A percentile compares a stretch with the other conserved stretches of the same genome.
phyloP scores from a whole-genome alignment of 2,888 invertebrate genomes.

The Ernsta delagoae region DNA sequence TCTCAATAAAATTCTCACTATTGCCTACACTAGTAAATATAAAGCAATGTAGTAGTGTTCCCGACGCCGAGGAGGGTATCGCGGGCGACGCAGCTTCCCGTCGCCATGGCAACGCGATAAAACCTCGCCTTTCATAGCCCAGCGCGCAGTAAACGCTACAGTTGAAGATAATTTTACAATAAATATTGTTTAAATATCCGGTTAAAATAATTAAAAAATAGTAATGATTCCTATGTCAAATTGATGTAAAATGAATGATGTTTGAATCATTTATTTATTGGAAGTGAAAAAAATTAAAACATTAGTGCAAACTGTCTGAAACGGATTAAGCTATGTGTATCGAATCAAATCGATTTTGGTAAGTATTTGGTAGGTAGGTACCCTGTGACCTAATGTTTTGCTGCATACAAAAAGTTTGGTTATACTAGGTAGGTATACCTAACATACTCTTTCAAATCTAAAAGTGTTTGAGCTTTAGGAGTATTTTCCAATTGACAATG shows the following conservation, averaged over 20 bases:
- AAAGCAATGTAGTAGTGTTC: constrained; percentile 72
- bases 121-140: constrained; percentile 83
- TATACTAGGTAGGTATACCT: too few relatives aligned
- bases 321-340: too few relatives aligned
- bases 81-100: constrained; percentile 74
- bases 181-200: too few relatives aligned
- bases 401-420: constrained; percentile 32
- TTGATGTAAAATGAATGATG: too few relatives aligned
- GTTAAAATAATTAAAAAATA: too few relatives aligned
- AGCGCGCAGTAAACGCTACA: constrained; percentile 63
- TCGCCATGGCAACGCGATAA: constrained; percentile 83
- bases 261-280: too few relatives aligned
- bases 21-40: constrained; percentile 62
- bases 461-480: constrained; percentile 70
- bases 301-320: too few relatives aligned
- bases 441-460: constrained; percentile 70
- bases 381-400: too few relatives aligned
- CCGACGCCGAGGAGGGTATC: constrained; percentile 73
- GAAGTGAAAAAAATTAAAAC: too few relatives aligned
- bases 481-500: constrained; percentile 81
- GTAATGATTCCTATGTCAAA: too few relatives aligned
- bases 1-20: constrained; percentile 45
- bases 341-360: too few relatives aligned
- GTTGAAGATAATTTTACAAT: constrained; percentile 50
- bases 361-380: too few relatives aligned